phyloP scores from a whole-genome alignment of 2,888 invertebrate genomes.

The Trimorus sp. region DNA sequence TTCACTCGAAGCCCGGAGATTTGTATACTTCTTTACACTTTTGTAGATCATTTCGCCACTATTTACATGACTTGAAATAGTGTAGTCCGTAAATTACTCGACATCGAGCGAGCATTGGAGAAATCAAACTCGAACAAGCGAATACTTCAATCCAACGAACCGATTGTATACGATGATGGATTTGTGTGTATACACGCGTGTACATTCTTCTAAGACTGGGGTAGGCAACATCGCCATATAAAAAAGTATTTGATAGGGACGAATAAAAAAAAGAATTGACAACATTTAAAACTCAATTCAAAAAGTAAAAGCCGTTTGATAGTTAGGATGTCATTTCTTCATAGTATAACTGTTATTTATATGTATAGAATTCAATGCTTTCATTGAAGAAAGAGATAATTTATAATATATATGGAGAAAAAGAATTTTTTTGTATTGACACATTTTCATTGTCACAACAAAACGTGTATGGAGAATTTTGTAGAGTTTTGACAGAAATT shows the following conservation, averaged over 20 bases:
- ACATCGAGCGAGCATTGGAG: conserved; percentile 34
- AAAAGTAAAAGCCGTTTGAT: too few species aligned
- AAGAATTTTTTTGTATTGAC: too few species aligned
- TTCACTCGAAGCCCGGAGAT: too few species aligned
- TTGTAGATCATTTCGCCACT: conserved; percentile 31
- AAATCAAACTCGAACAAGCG: conserved; percentile 40
- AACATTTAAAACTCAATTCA: too few species aligned
- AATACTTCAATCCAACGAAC: conserved; percentile 46
- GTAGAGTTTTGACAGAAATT: not conserved
- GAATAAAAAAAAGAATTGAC: too few species aligned
- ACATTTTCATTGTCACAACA: too few species aligned
- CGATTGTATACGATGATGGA: conserved; percentile 45
- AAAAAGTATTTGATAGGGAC: not conserved
- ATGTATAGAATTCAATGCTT: too few species aligned
- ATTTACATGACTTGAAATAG: conserved; percentile 60
- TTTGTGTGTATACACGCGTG: not conserved
- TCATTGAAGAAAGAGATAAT: too few species aligned
- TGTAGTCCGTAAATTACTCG: conserved; percentile 36
- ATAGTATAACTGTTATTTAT: too few species aligned
- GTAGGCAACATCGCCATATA: not conserved
- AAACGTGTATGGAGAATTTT: too few species aligned
- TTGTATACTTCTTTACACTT: not conserved
- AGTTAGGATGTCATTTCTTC: too few species aligned
- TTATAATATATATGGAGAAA: too few species aligned
- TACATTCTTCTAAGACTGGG: not conserved